Percentiles rank a stretch among this genome's conserved stretches.
Evolutionary conservation across 2,888 invertebrate species (phyloP).

Genomic region (Micoletzkya japonica): DNA sequence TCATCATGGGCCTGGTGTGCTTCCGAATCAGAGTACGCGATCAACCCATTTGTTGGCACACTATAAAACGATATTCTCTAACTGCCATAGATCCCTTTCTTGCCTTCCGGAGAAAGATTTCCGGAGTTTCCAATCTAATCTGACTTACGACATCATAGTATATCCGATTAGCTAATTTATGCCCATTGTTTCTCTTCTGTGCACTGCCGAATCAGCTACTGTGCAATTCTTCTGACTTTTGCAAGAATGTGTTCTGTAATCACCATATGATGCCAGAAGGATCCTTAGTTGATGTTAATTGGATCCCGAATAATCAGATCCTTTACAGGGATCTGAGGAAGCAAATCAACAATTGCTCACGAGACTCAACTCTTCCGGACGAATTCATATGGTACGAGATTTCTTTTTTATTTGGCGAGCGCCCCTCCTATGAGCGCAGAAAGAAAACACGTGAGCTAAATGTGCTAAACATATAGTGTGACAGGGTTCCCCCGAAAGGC

Average conservation of each 20-base stretch:
- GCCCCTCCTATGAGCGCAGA: too few species aligned
- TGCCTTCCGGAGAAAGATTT: too few species aligned
- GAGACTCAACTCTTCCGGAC: constrained; percentile 89
- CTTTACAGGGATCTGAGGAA: constrained; percentile 69
- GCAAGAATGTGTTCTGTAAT: too few species aligned
- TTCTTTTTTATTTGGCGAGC: too few species aligned
- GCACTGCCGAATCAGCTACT: neutral
- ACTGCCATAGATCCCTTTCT: too few species aligned
- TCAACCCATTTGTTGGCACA: neutral
- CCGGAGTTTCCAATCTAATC: too few species aligned
- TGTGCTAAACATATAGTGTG: too few species aligned
- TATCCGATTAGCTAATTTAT: neutral
- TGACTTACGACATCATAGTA: too few species aligned
- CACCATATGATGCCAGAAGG: neutral
- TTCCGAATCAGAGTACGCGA: constrained; percentile 56
- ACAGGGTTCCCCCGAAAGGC: too few species aligned
- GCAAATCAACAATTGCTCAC: constrained; percentile 88
- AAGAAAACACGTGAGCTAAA: too few species aligned
- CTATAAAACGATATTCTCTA: neutral
- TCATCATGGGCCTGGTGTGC: constrained; percentile 63
- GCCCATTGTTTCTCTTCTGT: neutral
- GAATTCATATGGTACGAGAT: constrained; percentile 91
- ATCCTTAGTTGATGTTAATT: neutral
- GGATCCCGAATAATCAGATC: neutral
- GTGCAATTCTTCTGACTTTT: too few species aligned